Base-by-base conservation (phyloP, 1,140 invertebrate species). In the Eulimnadia texana region DNA sequence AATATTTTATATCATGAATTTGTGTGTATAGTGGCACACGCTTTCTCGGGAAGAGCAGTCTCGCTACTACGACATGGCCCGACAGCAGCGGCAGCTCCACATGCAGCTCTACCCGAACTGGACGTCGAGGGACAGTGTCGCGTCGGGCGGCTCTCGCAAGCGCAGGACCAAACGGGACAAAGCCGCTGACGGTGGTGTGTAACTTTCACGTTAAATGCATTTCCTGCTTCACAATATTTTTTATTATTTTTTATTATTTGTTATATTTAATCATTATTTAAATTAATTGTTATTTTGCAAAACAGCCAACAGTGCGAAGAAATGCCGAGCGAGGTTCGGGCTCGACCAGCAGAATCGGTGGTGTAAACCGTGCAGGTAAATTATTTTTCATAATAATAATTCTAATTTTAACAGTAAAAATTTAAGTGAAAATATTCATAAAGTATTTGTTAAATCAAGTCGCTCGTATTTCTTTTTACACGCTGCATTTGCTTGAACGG, bases 11-110 rank as follows among this genome's bases (percentile, higher is more conserved):
- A 49, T 19, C 22, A 42, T 42, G 33, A 42, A 16, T 42, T 42
- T 42, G 33, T 9, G 16, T 42, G 6, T 28, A 72, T 84, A 97
- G 93, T 99, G 97, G 96, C 96, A 99, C 82, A 90, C 90, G 73
- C 82, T 99, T 81, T 91, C 87, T 77, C 85, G 93, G 77, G 90
- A 96, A 79, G 95, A 99, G 80, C 96, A 99, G 80, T 90, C 91
- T 77, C 96, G 97, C 80, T 99, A 99, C 86, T 99, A 98, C 83
- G 95, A 98, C 81, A 96, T 96, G 84, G 96, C 96, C 73, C 83
- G 90, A 71, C 90, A 95, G 80, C 94, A 98, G 80, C 85, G 95
- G 73, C 92, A 98, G 80, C 84, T 96, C 70, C 94, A 98, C 81
- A 90, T 95, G 84, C 90, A 96, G 82, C 84, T 94, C 76, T 97